A percentile compares a stretch with the other conserved stretches of the same genome.
Conservation (phyloP, 2,113 vertebrate genomes). For the Grus americana region DNA sequence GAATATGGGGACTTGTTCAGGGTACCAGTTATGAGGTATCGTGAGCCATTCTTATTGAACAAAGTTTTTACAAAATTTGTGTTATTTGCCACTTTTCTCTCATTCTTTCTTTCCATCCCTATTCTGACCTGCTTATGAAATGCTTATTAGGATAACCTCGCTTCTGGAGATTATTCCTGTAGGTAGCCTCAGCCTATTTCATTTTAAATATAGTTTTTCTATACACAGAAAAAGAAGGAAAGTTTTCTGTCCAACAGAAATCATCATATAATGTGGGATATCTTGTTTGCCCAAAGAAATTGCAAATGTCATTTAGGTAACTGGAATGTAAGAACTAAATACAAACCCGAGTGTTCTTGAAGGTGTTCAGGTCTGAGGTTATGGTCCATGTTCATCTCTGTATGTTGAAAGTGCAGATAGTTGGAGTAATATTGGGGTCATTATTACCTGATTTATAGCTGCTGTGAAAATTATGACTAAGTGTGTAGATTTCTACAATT, state of each 20-base stretch:
- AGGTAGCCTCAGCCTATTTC: background rate
- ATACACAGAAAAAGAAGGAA: background rate
- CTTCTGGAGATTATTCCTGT: background rate
- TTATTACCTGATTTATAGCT: background rate
- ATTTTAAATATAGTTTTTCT: background rate
- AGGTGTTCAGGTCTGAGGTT: background rate
- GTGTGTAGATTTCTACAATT: background rate
- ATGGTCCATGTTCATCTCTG: background rate
- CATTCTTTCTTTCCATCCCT: background rate
- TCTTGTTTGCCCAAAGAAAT: background rate
- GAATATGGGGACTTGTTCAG: background rate
- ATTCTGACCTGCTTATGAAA: constrained; percentile 20
- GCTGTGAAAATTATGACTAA: background rate
- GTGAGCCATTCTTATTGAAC: background rate
- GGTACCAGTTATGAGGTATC: background rate
- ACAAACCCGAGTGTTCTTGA: background rate
- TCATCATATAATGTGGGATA: background rate
- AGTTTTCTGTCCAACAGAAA: background rate
- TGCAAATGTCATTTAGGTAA: background rate
- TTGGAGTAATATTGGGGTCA: background rate
- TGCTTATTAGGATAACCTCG: background rate
- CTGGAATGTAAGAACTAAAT: background rate
- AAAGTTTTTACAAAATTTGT: background rate
- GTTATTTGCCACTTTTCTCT: background rate
- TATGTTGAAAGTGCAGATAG: background rate